Conservation (phyloP, 92 coral and sea anemone species). For the Virgularia gustaviana region DNA sequence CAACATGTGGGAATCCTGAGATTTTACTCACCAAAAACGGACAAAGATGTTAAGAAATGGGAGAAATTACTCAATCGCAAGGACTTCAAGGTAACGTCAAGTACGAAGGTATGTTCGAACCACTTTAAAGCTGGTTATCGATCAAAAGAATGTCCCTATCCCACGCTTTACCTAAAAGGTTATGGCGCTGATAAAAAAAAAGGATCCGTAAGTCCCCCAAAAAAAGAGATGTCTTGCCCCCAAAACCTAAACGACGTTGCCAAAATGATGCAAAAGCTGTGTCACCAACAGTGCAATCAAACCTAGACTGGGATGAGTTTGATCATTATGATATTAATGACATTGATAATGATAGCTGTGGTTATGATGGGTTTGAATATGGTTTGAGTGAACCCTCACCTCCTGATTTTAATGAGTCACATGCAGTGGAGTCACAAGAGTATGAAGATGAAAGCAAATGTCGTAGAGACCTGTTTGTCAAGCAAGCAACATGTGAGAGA, state of each 20-base stretch:
- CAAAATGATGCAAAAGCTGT: too few relatives aligned
- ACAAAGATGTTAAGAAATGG: conserved; percentile 32
- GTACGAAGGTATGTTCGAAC: conserved; percentile 34
- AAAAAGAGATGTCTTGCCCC: too few relatives aligned
- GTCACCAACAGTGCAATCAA: too few relatives aligned
- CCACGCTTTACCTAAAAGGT: conserved; percentile 43
- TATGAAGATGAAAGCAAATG: background rate
- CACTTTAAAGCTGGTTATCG: conserved; percentile 36
- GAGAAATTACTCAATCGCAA: conserved; percentile 12
- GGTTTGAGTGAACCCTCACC: too few relatives aligned
- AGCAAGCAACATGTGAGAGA: conserved; percentile 14
- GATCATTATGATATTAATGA: too few relatives aligned
- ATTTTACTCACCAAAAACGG: conserved; percentile 47
- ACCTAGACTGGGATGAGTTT: too few relatives aligned
- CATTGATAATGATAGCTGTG: too few relatives aligned
- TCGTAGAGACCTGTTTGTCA: conserved; percentile 4
- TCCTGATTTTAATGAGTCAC: too few relatives aligned
- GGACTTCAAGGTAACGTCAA: conserved; percentile 10
- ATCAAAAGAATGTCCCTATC: conserved; percentile 26
- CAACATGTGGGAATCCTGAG: conserved; percentile 41
- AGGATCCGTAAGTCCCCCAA: conserved; percentile 3
- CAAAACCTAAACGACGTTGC: too few relatives aligned
- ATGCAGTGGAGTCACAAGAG: too few relatives aligned
- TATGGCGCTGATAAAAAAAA: background rate
- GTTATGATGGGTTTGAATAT: too few relatives aligned